Conservation (phyloP, 2,888 invertebrate genomes). For the Pycnomerus fuliginosus region DNA sequence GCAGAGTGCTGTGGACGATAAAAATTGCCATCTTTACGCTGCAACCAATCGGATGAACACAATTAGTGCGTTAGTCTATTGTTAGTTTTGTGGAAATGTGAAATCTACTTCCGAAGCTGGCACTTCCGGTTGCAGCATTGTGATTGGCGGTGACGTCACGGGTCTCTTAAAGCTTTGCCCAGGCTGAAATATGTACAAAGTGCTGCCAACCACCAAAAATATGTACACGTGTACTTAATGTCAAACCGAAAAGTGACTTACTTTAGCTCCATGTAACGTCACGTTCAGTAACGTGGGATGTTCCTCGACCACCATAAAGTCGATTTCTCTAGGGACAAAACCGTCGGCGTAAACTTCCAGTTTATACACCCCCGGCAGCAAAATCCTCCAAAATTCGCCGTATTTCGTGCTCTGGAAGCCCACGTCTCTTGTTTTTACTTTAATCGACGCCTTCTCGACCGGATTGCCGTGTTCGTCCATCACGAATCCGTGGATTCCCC, state of each 20-base stretch:
- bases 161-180: conserved; percentile 47
- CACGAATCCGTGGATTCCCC: conserved; percentile 87
- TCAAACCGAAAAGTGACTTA: conserved; percentile 53
- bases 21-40: conserved; percentile 69
- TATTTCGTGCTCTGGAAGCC: conserved; percentile 82
- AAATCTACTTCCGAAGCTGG: conserved; percentile 32
- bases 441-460: conserved; percentile 75
- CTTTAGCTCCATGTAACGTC: conserved; percentile 77
- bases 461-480: conserved; percentile 76
- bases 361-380: conserved; percentile 83
- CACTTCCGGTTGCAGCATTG: conserved; percentile 39
- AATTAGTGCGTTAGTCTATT: neutral
- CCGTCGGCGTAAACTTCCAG: conserved; percentile 84
- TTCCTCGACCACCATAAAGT: conserved; percentile 82
- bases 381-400: conserved; percentile 94
- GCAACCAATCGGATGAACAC: conserved; percentile 35
- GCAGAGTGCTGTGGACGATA: conserved; percentile 65
- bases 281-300: conserved; percentile 84
- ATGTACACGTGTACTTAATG: neutral
- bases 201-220: conserved; percentile 19
- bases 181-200: conserved; percentile 44
- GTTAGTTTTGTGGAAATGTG: conserved; percentile 45
- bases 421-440: conserved; percentile 80
- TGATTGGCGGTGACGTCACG: conserved; percentile 49
- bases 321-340: conserved; percentile 78